Percentiles rank a stretch among this genome's conserved stretches.
phyloP scores from a whole-genome alignment of 64 coral and sea anemone genomes.

The Stylophora pistillata region DNA sequence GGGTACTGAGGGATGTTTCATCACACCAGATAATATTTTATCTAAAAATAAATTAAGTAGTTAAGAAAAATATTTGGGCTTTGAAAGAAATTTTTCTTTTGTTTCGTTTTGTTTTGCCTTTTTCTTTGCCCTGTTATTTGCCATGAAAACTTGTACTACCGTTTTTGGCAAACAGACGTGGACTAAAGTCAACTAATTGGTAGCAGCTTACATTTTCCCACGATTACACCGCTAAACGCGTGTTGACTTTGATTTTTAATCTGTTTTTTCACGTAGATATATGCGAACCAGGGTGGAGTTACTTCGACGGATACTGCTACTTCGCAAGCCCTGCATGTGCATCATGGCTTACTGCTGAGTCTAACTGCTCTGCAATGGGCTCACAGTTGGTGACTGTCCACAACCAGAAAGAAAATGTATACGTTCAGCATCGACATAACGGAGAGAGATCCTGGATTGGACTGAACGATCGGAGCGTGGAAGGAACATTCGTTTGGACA shows the following conservation, averaged over 20 bases:
- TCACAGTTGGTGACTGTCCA: constrained; percentile 23
- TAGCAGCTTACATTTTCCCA: too few species aligned
- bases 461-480: constrained; percentile 12
- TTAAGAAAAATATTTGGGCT: too few species aligned
- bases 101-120: too few species aligned
- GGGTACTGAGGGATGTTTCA: too few species aligned
- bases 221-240: neutral
- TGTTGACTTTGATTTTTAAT: neutral
- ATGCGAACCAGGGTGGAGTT: constrained; percentile 55
- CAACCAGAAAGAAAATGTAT: constrained; percentile 40
- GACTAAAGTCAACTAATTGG: too few species aligned
- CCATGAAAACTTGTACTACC: too few species aligned
- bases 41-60: too few species aligned
- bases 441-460: constrained; percentile 46
- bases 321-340: constrained; percentile 8
- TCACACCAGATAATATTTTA: too few species aligned
- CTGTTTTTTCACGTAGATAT: constrained; percentile 8
- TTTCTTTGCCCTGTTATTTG: too few species aligned
- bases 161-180: too few species aligned
- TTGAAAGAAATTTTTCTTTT: too few species aligned
- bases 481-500: constrained; percentile 35
- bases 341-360: constrained; percentile 27
- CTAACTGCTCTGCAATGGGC: neutral
- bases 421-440: constrained; percentile 38
- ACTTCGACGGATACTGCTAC: constrained; percentile 54